These are phyloP conservation scores for Tetragonula clypearis DNA, from an alignment of 1,140 invertebrate genomes.

Conservation along the genomic window DNA sequence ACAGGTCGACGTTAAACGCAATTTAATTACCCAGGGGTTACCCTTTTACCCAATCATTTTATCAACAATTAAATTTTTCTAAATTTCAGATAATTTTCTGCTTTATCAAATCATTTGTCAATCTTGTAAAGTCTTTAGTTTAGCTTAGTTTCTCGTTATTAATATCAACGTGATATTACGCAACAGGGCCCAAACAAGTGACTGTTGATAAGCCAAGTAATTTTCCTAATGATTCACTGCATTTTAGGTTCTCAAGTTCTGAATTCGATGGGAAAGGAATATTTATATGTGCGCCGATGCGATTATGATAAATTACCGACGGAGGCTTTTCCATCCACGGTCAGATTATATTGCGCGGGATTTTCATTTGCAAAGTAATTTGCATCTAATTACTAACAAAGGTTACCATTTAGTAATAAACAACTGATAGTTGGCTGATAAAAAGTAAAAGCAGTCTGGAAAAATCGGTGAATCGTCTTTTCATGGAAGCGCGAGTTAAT, in stretches of 20 bases:
- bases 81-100: background rate
- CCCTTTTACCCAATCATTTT: background rate
- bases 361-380: background rate
- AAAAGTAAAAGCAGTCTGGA: background rate
- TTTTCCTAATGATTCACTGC: background rate
- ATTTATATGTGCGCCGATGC: background rate
- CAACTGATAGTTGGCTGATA: background rate
- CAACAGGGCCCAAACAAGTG: background rate
- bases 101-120: background rate
- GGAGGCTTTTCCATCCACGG: background rate
- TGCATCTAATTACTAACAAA: background rate
- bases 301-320: background rate
- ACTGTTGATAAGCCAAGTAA: background rate
- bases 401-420: background rate
- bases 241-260: background rate
- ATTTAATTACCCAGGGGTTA: background rate
- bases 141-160: background rate
- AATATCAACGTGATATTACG: background rate
- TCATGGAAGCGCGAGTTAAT: constrained; percentile 2
- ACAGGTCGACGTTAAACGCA: background rate
- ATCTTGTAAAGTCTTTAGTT: background rate
- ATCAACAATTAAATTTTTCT: background rate
- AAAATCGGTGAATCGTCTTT: background rate
- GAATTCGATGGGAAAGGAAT: background rate
- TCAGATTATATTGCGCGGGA: background rate